A percentile compares a stretch with the other conserved stretches of the same genome.
Conservation (phyloP, 37 sponge, comb jelly and placozoan genomes). For the Cliona cf. orientalis region DNA sequence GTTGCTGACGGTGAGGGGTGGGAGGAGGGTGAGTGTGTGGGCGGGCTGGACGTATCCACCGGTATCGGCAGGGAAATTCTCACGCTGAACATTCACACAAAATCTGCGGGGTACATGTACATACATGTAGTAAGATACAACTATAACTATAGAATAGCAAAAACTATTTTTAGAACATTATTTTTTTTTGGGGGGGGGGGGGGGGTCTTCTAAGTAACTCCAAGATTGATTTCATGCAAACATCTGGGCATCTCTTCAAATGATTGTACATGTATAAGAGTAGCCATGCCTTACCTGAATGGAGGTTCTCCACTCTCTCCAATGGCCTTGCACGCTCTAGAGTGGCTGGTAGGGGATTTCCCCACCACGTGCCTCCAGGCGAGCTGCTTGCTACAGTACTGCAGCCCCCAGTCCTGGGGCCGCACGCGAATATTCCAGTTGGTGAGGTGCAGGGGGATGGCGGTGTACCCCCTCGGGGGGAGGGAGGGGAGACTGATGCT, state of each 20-base stretch:
- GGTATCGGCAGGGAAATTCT: conserved; percentile 52
- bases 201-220: no score
- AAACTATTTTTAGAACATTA: no score
- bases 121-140: no score
- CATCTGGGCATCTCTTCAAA: no score
- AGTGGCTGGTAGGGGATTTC: conserved; percentile 26
- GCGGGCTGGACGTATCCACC: conserved; percentile 32
- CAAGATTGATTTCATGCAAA: no score
- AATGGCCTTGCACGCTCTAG: conserved; percentile 43
- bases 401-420: conserved; percentile 77
- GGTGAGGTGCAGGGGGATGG: conserved; percentile 83
- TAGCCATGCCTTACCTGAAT: conserved; percentile 23
- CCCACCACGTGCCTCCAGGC: conserved; percentile 55
- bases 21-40: conserved; percentile 81
- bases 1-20: conserved; percentile 75
- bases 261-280: background rate
- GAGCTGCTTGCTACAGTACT: conserved; percentile 60
- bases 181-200: no score
- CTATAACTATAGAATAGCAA: no score
- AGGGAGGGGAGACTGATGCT: conserved; percentile 42
- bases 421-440: conserved; percentile 63
- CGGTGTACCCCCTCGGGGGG: conserved; percentile 32
- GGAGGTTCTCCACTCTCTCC: conserved; percentile 29
- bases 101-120: conserved; percentile 52
- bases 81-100: conserved; percentile 65